Conservation (phyloP, 2,888 invertebrate genomes). For the Helicoverpa assulta region DNA sequence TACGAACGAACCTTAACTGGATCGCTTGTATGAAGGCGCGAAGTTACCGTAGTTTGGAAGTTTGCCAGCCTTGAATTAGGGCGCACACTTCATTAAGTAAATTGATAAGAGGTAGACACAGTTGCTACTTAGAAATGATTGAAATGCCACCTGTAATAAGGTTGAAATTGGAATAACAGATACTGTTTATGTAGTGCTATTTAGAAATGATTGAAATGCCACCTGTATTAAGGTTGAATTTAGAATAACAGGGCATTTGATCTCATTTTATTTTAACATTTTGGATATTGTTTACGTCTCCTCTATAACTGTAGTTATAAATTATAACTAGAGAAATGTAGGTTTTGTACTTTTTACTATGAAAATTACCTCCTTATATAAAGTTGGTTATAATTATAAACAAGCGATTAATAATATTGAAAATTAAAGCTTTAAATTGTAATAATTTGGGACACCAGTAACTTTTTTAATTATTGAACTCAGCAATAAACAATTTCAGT, state of each 20-base stretch:
- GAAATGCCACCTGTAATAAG: constrained; percentile 8
- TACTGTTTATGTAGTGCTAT: constrained; percentile 30
- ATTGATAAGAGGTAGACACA: constrained; percentile 72
- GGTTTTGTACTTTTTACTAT: no score
- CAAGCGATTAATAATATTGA: no score
- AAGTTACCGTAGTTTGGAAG: constrained; percentile 65
- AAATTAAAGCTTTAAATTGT: no score
- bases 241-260: no score
- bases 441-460: not conserved
- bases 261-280: no score
- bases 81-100: constrained; percentile 74
- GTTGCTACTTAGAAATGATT: constrained; percentile 47
- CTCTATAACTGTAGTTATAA: no score
- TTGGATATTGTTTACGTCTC: no score
- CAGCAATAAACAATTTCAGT: not conserved
- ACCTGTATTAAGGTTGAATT: constrained; percentile 11
- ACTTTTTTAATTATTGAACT: not conserved
- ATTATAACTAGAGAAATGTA: no score
- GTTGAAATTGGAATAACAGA: not conserved
- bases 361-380: no score
- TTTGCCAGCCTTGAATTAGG: constrained; percentile 74
- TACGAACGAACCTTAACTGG: constrained; percentile 52
- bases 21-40: constrained; percentile 41
- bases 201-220: constrained; percentile 10
- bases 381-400: no score